These are phyloP conservation scores for Electrona antarctica DNA, from an alignment of 2,113 vertebrate genomes.

Conservation along the genomic window DNA sequence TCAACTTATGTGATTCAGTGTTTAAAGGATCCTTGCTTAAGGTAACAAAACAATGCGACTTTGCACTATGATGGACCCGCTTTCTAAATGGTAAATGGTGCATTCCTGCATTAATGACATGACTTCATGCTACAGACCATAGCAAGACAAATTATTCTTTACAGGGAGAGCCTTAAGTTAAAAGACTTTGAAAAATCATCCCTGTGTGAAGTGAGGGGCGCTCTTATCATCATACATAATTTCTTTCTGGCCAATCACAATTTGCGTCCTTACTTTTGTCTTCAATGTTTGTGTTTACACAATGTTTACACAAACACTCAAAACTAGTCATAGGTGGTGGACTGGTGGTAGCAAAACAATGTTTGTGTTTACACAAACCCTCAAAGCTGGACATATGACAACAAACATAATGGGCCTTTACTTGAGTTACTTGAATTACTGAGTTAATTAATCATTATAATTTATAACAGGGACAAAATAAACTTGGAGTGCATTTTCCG, in stretches of 20 bases:
- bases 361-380: too few relatives aligned
- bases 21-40: conserved; percentile 13
- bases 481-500: conserved; percentile 14
- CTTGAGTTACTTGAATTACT: too few relatives aligned
- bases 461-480: conserved; percentile 5
- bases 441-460: conserved; percentile 36
- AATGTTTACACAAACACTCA: too few relatives aligned
- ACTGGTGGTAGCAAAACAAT: too few relatives aligned
- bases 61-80: conserved; percentile 1
- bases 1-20: conserved; percentile 33
- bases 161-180: conserved; percentile 60
- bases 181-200: conserved; percentile 51
- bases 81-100: neutral
- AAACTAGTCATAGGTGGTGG: too few relatives aligned
- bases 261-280: too few relatives aligned
- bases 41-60: neutral
- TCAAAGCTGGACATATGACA: too few relatives aligned
- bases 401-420: conserved; percentile 43
- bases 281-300: too few relatives aligned
- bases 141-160: conserved; percentile 55
- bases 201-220: too few relatives aligned
- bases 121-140: conserved; percentile 28
- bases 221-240: too few relatives aligned
- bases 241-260: too few relatives aligned
- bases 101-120: conserved; percentile 30